Base-by-base conservation (phyloP, 2,888 invertebrate genomes). In the Brachyptera risi region DNA sequence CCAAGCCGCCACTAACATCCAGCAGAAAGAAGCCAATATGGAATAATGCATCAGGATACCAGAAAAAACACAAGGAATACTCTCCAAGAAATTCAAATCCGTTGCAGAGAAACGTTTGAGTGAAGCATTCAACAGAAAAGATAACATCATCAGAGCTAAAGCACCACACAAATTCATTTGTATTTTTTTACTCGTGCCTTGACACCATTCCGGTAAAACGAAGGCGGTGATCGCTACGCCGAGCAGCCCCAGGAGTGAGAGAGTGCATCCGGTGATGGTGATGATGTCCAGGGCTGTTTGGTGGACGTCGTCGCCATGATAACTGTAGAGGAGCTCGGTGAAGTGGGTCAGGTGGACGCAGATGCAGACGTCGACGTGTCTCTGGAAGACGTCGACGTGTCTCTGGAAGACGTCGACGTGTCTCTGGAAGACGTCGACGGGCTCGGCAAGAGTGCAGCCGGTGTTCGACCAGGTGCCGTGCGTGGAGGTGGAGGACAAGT, bases 331-430 rank as follows among this genome's bases (percentile, higher is more conserved):
- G 26, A 65, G 57, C 44, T 63, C 61, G 17, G 59, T 63, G 37
- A 65, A 65, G 38, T 65, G 65, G 1, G 65, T 65, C 13, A 65
- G 58, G 26, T 65, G 65, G 1, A 58, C 56, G 56, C 63, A 63
- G 9, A 60, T 21, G 49, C 65, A 65, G 24, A 62, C 50, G 37
- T 62, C 63, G 21, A 51, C 5, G 9, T 35, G 21, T n/a, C n/a
- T n/a, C n/a, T n/a, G n/a, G n/a, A n/a, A n/a, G n/a, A n/a, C n/a
- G n/a, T n/a, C 2, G 23, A 7, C n/a, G 23, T 17, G 3, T 17
- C 15, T 3, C 26, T 17, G 19, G 26, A 21, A 1, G 38, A 38
- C 1, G 9, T 15, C 9, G 51, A 56, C 1, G 27, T 23, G 5
- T 44, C 13, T 15, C 61, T n/a, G n/a, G n/a, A n/a, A n/a, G n/a